phyloP scores from a whole-genome alignment of 2,888 invertebrate genomes.

The Andrena minutula region DNA sequence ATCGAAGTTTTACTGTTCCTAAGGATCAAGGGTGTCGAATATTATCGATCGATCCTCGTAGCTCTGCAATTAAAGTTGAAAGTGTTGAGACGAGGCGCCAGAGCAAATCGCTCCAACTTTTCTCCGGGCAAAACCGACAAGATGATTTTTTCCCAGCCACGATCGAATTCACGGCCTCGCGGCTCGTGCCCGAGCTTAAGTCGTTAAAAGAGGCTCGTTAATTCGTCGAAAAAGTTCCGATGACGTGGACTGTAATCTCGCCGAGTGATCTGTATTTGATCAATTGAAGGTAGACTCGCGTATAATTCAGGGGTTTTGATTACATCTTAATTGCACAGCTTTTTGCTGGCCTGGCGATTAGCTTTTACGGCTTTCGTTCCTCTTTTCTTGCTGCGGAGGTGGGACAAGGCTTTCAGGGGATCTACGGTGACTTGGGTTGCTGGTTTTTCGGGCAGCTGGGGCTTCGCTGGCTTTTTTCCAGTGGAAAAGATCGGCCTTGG shows the following conservation, averaged over 20 bases:
- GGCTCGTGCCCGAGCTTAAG: slow-evolving; percentile 1
- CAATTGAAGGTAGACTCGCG: slow-evolving; percentile 36
- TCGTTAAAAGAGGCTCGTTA: slow-evolving; percentile 23
- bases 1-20: no score
- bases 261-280: slow-evolving; percentile 31
- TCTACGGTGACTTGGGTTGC: not conserved
- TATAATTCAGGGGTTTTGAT: slow-evolving; percentile 46
- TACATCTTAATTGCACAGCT: slow-evolving; percentile 28
- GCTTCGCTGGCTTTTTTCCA: no score
- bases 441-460: no score
- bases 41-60: slow-evolving; percentile 7
- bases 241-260: slow-evolving; percentile 22
- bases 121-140: not conserved
- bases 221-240: slow-evolving; percentile 22
- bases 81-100: not conserved
- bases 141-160: slow-evolving; percentile 6
- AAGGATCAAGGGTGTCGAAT: not conserved
- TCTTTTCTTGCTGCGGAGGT: not conserved
- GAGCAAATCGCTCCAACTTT: slow-evolving; percentile 9
- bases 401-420: not conserved
- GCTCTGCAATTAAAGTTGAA: slow-evolving; percentile 8
- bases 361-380: slow-evolving; percentile 17
- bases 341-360: slow-evolving; percentile 30
- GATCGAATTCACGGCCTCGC: slow-evolving; percentile 9
- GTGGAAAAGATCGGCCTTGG: no score